Evolutionary conservation across 2,797 vertebrate species (phyloP).

Genomic region (Schizopygopsis pylzovi): DNA sequence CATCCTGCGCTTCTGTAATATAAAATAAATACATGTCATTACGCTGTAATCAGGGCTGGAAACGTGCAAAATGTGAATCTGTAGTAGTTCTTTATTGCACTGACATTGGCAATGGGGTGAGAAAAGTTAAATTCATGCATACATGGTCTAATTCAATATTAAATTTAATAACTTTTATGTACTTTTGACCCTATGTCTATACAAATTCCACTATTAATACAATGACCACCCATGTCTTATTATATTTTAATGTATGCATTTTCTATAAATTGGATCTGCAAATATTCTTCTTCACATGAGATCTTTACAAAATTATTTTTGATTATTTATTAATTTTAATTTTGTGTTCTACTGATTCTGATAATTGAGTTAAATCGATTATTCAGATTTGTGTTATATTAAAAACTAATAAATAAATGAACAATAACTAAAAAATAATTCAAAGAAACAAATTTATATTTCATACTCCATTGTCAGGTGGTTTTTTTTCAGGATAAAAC

Average conservation of each 20-base stretch:
- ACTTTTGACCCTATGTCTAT: background rate
- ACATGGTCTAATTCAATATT: background rate
- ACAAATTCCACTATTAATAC: background rate
- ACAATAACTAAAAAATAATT: background rate
- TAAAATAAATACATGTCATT: background rate
- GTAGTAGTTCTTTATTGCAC: background rate
- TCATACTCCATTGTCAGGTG: too few species aligned
- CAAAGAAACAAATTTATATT: too few species aligned
- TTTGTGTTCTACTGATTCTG: too few species aligned
- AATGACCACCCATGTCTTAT: background rate
- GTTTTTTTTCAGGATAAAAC: background rate
- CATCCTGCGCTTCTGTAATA: constrained; percentile 76
- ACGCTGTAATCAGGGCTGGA: background rate
- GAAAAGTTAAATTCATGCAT: background rate
- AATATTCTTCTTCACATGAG: background rate
- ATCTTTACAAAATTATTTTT: background rate
- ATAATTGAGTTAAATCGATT: background rate
- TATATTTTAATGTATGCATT: background rate
- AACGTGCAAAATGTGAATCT: background rate
- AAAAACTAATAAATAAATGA: background rate
- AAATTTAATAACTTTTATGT: background rate
- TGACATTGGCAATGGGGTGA: background rate
- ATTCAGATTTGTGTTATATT: background rate
- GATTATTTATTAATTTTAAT: background rate
- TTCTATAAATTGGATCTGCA: background rate